phyloP scores from a whole-genome alignment of 2,113 vertebrate genomes.

The Bombycilla garrulus region DNA sequence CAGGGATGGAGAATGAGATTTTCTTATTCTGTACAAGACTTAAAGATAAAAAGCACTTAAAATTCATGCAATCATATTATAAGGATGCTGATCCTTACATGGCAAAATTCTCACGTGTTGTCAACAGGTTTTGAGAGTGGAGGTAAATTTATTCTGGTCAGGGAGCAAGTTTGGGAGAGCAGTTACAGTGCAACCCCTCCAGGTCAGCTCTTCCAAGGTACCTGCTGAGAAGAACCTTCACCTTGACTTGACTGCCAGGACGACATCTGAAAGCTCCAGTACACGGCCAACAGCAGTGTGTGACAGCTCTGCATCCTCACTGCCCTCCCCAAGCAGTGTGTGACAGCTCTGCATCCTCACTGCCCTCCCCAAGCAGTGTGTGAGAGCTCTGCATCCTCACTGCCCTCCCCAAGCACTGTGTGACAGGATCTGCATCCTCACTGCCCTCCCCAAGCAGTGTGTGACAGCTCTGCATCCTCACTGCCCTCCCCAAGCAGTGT shows the following conservation, averaged over 20 bases:
- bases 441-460: neutral
- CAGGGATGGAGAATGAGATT: neutral
- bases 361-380: neutral
- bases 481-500: neutral
- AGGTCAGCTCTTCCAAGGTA: neutral
- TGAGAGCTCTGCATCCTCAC: neutral
- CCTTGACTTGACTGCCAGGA: neutral
- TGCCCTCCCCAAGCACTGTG: neutral
- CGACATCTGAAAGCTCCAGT: neutral
- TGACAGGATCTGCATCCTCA: too few species aligned
- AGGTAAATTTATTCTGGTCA: neutral
- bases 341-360: neutral
- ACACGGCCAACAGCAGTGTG: rapidly evolving
- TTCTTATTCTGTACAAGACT: neutral
- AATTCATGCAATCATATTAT: neutral
- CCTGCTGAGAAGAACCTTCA: neutral
- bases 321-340: neutral
- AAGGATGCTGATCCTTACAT: neutral
- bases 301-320: neutral
- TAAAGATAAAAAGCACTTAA: neutral
- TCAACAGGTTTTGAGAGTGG: neutral
- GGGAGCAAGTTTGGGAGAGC: neutral
- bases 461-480: neutral
- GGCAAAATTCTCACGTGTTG: rapidly evolving
- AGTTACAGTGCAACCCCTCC: neutral